Conservation (phyloP, 1,140 invertebrate species). For the Diprion similis region DNA sequence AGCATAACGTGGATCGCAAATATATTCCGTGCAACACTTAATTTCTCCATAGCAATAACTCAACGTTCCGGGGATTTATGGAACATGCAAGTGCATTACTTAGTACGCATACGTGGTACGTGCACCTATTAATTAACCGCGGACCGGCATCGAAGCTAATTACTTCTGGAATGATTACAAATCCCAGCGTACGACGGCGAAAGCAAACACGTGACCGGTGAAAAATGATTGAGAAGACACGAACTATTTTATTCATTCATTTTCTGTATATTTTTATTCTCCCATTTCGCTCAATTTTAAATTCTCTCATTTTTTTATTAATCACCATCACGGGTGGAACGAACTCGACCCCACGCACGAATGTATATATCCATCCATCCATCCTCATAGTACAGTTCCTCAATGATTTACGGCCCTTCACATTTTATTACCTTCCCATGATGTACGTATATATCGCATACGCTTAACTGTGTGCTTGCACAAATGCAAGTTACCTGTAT, state of each 20-base stretch:
- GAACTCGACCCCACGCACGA: neutral
- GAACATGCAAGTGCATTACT: neutral
- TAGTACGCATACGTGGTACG: neutral
- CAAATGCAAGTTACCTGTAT: neutral
- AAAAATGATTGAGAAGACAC: neutral
- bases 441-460: no score
- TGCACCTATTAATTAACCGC: constrained; percentile 10
- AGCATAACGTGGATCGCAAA: no score
- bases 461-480: neutral
- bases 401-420: neutral
- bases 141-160: neutral
- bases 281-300: no score
- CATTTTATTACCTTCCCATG: neutral
- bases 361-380: no score
- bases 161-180: constrained; percentile 12
- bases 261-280: neutral
- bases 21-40: no score
- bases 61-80: neutral
- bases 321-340: neutral
- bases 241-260: neutral
- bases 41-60: neutral
- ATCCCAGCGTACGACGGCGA: neutral
- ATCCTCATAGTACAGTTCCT: neutral
- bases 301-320: constrained; percentile 2
- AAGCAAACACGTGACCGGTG: constrained; percentile 4